Conservation (phyloP, 2,888 invertebrate genomes). For the Cotesia congregata region DNA sequence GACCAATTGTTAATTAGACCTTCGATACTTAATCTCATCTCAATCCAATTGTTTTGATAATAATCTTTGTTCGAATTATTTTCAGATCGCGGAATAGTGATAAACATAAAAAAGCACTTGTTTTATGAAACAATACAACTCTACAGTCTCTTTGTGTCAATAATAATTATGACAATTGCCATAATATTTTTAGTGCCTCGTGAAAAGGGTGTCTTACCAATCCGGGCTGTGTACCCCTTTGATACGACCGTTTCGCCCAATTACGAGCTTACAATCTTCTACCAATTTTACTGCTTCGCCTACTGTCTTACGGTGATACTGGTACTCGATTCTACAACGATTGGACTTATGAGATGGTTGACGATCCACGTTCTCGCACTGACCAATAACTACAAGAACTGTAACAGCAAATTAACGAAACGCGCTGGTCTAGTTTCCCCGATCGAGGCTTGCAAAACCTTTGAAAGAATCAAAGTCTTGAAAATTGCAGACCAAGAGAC, state of each 20-base stretch:
- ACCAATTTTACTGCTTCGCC: slow-evolving; percentile 49
- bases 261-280: slow-evolving; percentile 50
- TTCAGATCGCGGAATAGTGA: not conserved
- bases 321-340: slow-evolving; percentile 50
- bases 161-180: slow-evolving; percentile 43
- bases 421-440: not conserved
- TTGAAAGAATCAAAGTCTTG: not conserved
- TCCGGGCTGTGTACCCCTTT: slow-evolving; percentile 59
- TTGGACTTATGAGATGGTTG: not conserved
- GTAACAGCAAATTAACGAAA: not conserved
- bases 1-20: no score
- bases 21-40: no score
- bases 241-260: slow-evolving; percentile 51
- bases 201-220: slow-evolving; percentile 53
- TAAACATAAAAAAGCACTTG: not conserved
- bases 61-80: not conserved
- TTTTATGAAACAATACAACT: not conserved
- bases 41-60: no score
- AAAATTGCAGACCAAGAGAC: not conserved
- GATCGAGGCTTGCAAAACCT: not conserved
- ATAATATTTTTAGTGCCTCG: slow-evolving; percentile 53
- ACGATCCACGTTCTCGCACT: not conserved
- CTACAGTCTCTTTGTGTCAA: not conserved
- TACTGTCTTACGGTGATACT: slow-evolving; percentile 52
- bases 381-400: not conserved